phyloP scores from a whole-genome alignment of 2,797 vertebrate species.

The Enteromius paludinosus region DNA sequence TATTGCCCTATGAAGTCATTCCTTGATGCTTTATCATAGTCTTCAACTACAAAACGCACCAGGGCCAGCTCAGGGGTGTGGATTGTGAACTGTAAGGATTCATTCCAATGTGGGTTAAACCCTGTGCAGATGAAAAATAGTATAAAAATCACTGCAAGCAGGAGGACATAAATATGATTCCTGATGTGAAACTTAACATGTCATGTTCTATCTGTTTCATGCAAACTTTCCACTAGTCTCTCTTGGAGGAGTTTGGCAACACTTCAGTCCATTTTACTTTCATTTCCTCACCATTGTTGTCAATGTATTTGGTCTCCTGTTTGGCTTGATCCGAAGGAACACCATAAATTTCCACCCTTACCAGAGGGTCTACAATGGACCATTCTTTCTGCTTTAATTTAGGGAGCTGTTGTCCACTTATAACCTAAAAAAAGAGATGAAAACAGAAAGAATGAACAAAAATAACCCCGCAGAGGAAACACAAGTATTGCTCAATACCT shows the following conservation, averaged over 20 bases:
- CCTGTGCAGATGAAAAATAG: conserved; percentile 72
- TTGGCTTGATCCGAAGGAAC: conserved; percentile 80
- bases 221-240: not conserved
- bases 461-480: not conserved
- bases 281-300: conserved; percentile 87
- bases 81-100: conserved; percentile 85
- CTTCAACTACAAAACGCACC: conserved; percentile 88
- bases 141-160: conserved; percentile 1
- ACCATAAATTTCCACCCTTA: conserved; percentile 90
- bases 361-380: conserved; percentile 90
- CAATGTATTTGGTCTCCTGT: conserved; percentile 88
- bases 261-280: not conserved
- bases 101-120: conserved; percentile 92
- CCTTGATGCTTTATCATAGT: conserved; percentile 83
- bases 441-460: not conserved
- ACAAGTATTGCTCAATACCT: conserved; percentile 75
- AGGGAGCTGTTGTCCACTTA: conserved; percentile 93
- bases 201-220: not conserved
- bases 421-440: conserved; percentile 81
- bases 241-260: not conserved
- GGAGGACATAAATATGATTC: not conserved
- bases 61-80: conserved; percentile 87
- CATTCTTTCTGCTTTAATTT: conserved; percentile 90
- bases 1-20: conserved; percentile 91
- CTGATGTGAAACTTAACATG: not conserved